These are phyloP conservation scores for Meandrusa payeni DNA, from an alignment of 2,888 invertebrate species.

Conservation along the genomic window DNA sequence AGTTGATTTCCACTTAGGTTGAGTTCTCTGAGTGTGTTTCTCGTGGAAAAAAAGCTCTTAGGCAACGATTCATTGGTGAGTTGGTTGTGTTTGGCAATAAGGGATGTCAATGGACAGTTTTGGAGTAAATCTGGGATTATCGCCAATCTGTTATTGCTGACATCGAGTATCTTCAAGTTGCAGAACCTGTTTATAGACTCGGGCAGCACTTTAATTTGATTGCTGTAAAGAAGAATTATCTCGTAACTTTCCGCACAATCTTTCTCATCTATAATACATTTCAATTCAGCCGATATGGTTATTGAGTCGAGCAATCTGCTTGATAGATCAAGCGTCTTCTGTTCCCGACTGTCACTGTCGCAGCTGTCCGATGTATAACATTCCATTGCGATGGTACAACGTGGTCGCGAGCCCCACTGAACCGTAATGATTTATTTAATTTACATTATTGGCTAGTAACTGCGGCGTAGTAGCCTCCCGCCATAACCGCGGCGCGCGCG, in stretches of 20 bases:
- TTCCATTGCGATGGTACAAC: slow-evolving; percentile 79
- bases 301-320: slow-evolving; percentile 78
- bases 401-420: slow-evolving; percentile 17
- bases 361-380: slow-evolving; percentile 92
- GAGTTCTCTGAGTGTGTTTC: slow-evolving; percentile 87
- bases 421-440: slow-evolving; percentile 28
- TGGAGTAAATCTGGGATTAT: slow-evolving; percentile 89
- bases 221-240: slow-evolving; percentile 92
- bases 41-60: slow-evolving; percentile 87
- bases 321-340: slow-evolving; percentile 85
- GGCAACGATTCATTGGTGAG: slow-evolving; percentile 92
- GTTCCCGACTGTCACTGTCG: slow-evolving; percentile 87
- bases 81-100: slow-evolving; percentile 94
- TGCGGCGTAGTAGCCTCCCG: slow-evolving; percentile 33
- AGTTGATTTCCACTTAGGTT: slow-evolving; percentile 96
- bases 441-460: slow-evolving; percentile 47
- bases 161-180: slow-evolving; percentile 90
- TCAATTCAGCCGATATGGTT: slow-evolving; percentile 80
- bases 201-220: slow-evolving; percentile 87
- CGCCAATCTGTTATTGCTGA: slow-evolving; percentile 92
- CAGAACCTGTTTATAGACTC: slow-evolving; percentile 82
- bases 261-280: slow-evolving; percentile 82
- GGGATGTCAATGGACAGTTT: slow-evolving; percentile 86
- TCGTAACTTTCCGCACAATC: slow-evolving; percentile 82
- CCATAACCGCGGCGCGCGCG: slow-evolving; percentile 62